Percentiles rank a stretch among this genome's conserved stretches.
These are phyloP conservation scores for Ennomos erosarius DNA, from an alignment of 2,888 invertebrate species.

Conservation along the genomic window DNA sequence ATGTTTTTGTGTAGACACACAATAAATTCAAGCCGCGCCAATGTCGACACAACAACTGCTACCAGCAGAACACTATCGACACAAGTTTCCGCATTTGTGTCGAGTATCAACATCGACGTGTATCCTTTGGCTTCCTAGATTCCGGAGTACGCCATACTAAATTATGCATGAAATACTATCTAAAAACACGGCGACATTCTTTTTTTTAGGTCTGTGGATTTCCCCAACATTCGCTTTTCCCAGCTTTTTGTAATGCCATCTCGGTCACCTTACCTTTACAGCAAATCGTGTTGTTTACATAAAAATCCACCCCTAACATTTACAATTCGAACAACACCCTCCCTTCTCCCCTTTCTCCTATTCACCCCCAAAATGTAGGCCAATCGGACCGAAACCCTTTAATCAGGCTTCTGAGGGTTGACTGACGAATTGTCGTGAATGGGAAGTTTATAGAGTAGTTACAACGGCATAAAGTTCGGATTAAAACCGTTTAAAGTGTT, in stretches of 20 bases:
- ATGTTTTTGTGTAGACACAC: too few relatives aligned
- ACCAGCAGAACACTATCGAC: too few relatives aligned
- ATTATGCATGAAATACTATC: too few relatives aligned
- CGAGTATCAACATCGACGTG: too few relatives aligned
- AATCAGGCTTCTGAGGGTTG: conserved; percentile 41
- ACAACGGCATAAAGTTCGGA: conserved; percentile 24
- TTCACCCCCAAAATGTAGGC: conserved; percentile 34
- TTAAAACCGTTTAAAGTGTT: conserved; percentile 33
- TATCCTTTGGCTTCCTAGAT: too few relatives aligned
- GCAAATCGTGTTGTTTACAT: conserved; percentile 36
- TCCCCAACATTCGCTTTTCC: neutral
- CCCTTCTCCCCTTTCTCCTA: conserved; percentile 7
- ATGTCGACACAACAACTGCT: too few relatives aligned
- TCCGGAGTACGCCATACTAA: too few relatives aligned
- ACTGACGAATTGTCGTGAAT: conserved; percentile 31
- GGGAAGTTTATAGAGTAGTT: conserved; percentile 30
- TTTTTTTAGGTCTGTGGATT: too few relatives aligned
- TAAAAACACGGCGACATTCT: too few relatives aligned
- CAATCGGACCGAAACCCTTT: conserved; percentile 43
- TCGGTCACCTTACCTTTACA: conserved; percentile 31
- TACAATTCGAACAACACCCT: conserved; percentile 41
- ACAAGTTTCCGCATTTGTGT: too few relatives aligned
- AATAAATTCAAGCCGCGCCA: too few relatives aligned
- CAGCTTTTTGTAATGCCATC: neutral
- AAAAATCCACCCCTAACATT: conserved; percentile 37